A percentile compares a stretch with the other conserved stretches of the same genome.
Conservation (phyloP, 2,888 invertebrate species). For the Apodemia duryi region DNA sequence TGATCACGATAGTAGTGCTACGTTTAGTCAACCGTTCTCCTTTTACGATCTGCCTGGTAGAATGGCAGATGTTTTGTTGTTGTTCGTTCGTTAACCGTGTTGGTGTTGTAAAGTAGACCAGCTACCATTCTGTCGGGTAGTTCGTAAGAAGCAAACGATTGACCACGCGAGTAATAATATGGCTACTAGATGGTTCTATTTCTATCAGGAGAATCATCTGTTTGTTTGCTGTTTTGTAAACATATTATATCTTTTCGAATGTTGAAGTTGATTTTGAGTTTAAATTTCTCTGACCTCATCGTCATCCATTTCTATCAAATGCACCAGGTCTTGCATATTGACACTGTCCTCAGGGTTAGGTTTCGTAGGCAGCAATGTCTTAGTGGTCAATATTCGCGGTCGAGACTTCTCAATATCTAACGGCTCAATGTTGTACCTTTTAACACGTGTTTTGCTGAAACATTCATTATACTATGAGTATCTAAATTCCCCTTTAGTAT, state of each 20-base stretch:
- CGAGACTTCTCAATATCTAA: slow-evolving; percentile 45
- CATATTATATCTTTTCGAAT: neutral
- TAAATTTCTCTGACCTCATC: slow-evolving; percentile 46
- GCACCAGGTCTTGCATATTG: slow-evolving; percentile 48
- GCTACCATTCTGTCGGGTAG: too few species aligned
- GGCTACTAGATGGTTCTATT: too few species aligned
- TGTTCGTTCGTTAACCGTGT: too few species aligned
- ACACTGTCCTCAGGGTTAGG: neutral
- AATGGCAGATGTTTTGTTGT: too few species aligned
- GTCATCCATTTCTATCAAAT: slow-evolving; percentile 53
- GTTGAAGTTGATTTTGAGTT: neutral
- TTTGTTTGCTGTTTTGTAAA: too few species aligned
- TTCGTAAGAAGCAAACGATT: too few species aligned
- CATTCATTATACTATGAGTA: neutral
- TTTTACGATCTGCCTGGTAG: too few species aligned
- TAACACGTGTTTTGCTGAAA: neutral
- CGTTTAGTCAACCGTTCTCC: too few species aligned
- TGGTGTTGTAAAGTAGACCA: too few species aligned
- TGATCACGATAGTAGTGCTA: too few species aligned
- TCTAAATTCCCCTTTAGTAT: neutral
- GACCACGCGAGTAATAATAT: too few species aligned
- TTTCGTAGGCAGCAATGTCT: slow-evolving; percentile 26
- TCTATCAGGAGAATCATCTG: too few species aligned
- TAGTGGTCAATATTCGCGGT: slow-evolving; percentile 44
- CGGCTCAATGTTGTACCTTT: slow-evolving; percentile 36